A percentile compares a stretch with the other conserved stretches of the same genome.
Evolutionary conservation across 2,113 vertebrate species (phyloP).

Genomic region (Ammodytes marinus): DNA sequence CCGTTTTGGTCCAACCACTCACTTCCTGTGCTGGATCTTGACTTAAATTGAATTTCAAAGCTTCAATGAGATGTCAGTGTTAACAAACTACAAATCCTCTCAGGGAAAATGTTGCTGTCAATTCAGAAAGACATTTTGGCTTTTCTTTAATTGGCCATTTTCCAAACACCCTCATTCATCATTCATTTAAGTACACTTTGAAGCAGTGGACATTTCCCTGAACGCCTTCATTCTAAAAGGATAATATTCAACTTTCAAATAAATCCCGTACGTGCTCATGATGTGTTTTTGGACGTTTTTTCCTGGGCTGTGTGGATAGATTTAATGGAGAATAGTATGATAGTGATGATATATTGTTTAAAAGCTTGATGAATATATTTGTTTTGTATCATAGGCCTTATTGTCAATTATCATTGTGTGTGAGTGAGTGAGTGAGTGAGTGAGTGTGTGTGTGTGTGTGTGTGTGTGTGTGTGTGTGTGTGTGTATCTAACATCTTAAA

Average conservation of each 20-base stretch:
- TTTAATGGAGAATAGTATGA: not conserved
- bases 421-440: not conserved
- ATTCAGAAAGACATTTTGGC: conserved; percentile 65
- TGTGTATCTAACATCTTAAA: not conserved
- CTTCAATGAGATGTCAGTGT: conserved; percentile 75
- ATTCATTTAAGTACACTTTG: conserved; percentile 66
- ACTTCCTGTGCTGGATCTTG: conserved; percentile 73
- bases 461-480: not conserved
- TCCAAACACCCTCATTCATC: conserved; percentile 67
- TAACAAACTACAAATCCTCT: conserved; percentile 65
- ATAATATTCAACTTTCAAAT: conserved; percentile 2
- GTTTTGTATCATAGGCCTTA: not conserved
- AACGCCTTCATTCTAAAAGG: conserved; percentile 2
- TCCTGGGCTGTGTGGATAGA: not conserved
- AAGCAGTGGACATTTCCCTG: conserved; percentile 14
- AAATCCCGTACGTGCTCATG: not conserved
- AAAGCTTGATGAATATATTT: not conserved
- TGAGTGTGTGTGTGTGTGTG: not conserved
- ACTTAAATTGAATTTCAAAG: conserved; percentile 79
- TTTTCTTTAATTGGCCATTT: conserved; percentile 58
- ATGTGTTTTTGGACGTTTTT: not conserved
- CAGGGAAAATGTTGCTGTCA: conserved; percentile 75
- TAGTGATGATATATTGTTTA: not conserved
- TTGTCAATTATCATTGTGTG: not conserved
- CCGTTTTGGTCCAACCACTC: conserved; percentile 70